Evolutionary conservation across 1,140 invertebrate genomes (phyloP).

Genomic region (Telenomus remus): DNA sequence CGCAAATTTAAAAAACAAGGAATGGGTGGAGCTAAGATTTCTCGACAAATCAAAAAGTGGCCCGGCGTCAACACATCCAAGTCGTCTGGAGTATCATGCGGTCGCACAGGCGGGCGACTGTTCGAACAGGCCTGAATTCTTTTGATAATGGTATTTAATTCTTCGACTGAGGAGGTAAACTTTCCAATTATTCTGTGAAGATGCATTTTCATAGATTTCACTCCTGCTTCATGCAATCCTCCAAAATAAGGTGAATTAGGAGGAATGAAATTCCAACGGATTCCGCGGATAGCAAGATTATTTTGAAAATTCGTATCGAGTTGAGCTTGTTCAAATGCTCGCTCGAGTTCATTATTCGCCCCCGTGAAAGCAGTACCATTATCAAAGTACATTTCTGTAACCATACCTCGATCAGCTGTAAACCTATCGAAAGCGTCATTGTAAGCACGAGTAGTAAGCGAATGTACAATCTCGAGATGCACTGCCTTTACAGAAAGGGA

Average conservation of each 20-base stretch:
- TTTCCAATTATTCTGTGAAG: not conserved
- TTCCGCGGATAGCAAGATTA: no score
- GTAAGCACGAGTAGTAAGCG: slow-evolving; percentile 56
- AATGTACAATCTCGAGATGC: slow-evolving; percentile 67
- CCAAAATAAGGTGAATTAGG: slow-evolving; percentile 2
- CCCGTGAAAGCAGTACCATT: no score
- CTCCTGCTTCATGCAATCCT: not conserved
- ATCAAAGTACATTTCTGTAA: no score
- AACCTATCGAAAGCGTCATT: no score
- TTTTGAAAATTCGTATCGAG: no score
- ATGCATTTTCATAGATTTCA: not conserved
- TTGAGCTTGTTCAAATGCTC: no score
- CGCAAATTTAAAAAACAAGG: no score
- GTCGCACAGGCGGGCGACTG: not conserved
- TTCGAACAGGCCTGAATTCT: not conserved
- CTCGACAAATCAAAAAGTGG: slow-evolving; percentile 13
- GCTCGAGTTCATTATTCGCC: no score
- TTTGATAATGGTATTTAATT: not conserved
- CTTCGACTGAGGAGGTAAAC: not conserved
- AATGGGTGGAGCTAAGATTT: no score
- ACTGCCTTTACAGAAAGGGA: slow-evolving; percentile 55
- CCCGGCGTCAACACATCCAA: no score
- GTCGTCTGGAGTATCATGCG: slow-evolving; percentile 2
- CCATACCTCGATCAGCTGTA: no score
- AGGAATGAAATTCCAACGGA: not conserved